These are phyloP conservation scores for Actinostola sp. DNA, from an alignment of 92 coral and sea anemone genomes.

Conservation along the genomic window DNA sequence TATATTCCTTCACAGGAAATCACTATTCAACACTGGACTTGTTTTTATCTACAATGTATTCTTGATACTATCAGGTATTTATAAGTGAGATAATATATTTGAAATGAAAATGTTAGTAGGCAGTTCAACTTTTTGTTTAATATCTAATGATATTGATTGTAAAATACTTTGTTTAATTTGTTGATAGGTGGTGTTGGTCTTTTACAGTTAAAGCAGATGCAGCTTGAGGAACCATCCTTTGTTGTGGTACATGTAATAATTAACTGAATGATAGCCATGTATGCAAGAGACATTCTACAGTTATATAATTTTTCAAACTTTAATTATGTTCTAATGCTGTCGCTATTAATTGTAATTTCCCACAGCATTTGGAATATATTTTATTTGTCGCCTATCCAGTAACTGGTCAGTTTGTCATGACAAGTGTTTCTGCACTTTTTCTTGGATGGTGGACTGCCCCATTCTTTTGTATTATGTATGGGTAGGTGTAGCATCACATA, in stretches of 20 bases:
- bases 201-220: constrained; percentile 73
- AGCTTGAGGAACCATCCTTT: constrained; percentile 73
- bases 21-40: constrained; percentile 73
- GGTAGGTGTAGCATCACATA: constrained; percentile 62
- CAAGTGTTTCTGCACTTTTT: constrained; percentile 71
- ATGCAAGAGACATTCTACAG: too few relatives aligned
- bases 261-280: too few relatives aligned
- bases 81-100: not conserved
- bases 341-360: not conserved
- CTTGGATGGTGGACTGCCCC: constrained; percentile 78
- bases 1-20: constrained; percentile 56
- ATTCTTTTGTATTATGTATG: constrained; percentile 76
- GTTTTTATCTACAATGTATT: constrained; percentile 83
- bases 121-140: too few relatives aligned
- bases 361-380: constrained; percentile 80
- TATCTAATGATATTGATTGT: too few relatives aligned
- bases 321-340: not conserved
- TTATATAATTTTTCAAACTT: not conserved
- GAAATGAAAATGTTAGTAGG: not conserved
- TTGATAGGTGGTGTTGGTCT: constrained; percentile 77
- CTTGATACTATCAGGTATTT: constrained; percentile 78
- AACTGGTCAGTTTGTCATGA: constrained; percentile 82
- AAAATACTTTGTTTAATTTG: not conserved
- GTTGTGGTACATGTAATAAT: constrained; percentile 54
- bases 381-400: constrained; percentile 79